Conservation (phyloP, 2,888 invertebrate species). For the Invenusta paracnida region DNA sequence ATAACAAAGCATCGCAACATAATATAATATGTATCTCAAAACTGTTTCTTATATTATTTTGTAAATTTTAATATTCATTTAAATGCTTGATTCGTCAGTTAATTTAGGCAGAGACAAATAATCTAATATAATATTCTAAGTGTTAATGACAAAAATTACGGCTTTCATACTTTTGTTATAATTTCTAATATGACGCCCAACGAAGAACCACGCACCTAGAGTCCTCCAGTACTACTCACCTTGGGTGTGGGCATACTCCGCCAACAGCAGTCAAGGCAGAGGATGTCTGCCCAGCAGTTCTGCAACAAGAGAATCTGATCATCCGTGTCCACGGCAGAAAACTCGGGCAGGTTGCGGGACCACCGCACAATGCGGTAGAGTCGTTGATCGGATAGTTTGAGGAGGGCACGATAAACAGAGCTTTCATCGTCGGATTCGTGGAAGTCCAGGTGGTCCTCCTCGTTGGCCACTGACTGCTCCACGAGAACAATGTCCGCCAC, state of each 20-base stretch:
- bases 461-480: constrained; percentile 52
- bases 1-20: too few relatives aligned
- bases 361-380: constrained; percentile 95
- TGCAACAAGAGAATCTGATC: constrained; percentile 93
- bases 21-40: too few relatives aligned
- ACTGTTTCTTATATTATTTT: too few relatives aligned
- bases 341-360: constrained; percentile 92
- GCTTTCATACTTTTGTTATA: too few relatives aligned
- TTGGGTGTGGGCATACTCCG: constrained; percentile 81
- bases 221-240: too few relatives aligned
- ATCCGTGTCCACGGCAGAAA: constrained; percentile 92
- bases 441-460: constrained; percentile 49
- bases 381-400: constrained; percentile 74
- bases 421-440: constrained; percentile 49
- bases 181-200: too few relatives aligned
- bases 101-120: too few relatives aligned
- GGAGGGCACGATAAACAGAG: constrained; percentile 49
- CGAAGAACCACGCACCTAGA: too few relatives aligned
- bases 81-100: too few relatives aligned
- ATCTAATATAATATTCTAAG: too few relatives aligned
- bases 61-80: too few relatives aligned
- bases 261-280: constrained; percentile 64
- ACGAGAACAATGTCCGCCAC: constrained; percentile 32
- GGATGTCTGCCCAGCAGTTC: constrained; percentile 81
- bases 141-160: too few relatives aligned